Conservation (phyloP, 2,113 vertebrate genomes). For the Chamaetylas fuelleborni region DNA sequence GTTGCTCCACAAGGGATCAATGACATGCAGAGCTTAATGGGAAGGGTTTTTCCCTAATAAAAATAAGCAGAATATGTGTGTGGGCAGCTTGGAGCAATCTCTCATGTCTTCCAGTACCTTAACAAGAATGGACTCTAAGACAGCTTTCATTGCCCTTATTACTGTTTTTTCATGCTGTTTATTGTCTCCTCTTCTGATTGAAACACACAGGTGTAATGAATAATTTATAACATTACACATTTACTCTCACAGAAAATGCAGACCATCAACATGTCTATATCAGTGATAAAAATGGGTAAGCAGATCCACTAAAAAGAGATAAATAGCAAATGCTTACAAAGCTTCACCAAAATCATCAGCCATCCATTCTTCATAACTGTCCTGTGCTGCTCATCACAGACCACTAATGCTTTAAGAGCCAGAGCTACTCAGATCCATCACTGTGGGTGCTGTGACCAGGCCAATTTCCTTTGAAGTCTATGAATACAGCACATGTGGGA, state of each 20-base stretch:
- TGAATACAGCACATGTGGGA: neutral
- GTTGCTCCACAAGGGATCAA: neutral
- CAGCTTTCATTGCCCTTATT: neutral
- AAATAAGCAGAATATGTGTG: neutral
- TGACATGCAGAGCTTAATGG: neutral
- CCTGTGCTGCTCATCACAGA: neutral
- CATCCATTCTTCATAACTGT: neutral
- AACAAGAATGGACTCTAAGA: neutral
- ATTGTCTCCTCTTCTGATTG: neutral
- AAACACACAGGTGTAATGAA: conserved; percentile 17
- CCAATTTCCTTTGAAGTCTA: neutral
- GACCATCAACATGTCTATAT: neutral
- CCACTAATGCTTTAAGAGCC: neutral
- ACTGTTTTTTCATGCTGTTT: neutral
- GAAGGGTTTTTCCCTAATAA: neutral
- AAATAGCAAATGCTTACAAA: neutral
- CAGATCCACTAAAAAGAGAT: neutral
- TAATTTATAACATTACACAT: conserved; percentile 25
- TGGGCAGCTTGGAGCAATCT: neutral
- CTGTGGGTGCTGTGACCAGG: neutral
- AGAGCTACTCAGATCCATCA: neutral
- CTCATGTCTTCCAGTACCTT: neutral
- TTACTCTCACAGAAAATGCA: conserved; percentile 43
- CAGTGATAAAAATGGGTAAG: conserved; percentile 16
- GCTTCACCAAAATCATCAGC: neutral